phyloP scores from a whole-genome alignment of 2,113 vertebrate genomes.

The Boulengerochromis microlepis region DNA sequence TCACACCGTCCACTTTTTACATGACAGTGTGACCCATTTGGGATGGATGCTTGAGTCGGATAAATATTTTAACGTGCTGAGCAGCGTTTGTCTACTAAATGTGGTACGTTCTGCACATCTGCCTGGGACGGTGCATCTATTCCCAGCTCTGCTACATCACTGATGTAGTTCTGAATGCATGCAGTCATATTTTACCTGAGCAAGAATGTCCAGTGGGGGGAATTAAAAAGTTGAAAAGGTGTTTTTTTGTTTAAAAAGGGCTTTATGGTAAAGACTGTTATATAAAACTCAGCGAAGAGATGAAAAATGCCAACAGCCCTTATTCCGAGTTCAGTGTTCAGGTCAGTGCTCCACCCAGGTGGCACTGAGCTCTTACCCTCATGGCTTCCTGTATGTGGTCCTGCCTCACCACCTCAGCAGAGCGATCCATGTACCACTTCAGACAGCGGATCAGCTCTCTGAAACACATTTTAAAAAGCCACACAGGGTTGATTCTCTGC shows the following conservation, averaged over 20 bases:
- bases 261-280: background rate
- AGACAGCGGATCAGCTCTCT: constrained; percentile 96
- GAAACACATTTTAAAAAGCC: background rate
- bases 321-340: fast-evolving
- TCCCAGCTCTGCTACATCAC: background rate
- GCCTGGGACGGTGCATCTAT: fast-evolving
- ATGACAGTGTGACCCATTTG: constrained; percentile 1
- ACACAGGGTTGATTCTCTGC: background rate
- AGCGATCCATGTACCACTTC: constrained; percentile 98
- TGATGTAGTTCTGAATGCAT: background rate
- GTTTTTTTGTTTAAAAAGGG: background rate
- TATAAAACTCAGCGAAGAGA: fast-evolving
- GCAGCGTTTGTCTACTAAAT: background rate
- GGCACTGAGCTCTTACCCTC: constrained; percentile 71
- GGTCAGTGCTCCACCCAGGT: background rate
- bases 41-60: background rate
- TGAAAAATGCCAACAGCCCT: background rate
- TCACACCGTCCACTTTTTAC: background rate
- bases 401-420: constrained; percentile 88
- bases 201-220: background rate
- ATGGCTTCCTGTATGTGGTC: constrained; percentile 98
- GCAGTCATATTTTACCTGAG: background rate
- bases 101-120: background rate
- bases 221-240: background rate
- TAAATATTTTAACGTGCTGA: constrained; percentile 10